phyloP scores from a whole-genome alignment of 2,888 invertebrate genomes.

The Rhogogaster chlorosoma region DNA sequence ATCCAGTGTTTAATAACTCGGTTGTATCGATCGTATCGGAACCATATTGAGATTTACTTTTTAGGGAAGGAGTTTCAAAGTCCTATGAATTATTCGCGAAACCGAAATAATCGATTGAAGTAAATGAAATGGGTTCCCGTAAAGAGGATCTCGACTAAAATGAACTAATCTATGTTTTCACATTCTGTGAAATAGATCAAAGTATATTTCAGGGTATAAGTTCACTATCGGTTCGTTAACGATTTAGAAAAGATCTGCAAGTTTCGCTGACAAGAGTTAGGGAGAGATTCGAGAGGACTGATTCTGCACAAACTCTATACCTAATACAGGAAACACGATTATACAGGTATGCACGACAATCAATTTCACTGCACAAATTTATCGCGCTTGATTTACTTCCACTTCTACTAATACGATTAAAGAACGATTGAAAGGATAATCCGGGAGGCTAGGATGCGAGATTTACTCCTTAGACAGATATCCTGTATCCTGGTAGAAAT shows the following conservation, averaged over 20 bases:
- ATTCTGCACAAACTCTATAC: not conserved
- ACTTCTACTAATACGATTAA: not conserved
- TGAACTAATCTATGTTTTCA: too few species aligned
- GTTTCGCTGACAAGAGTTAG: not conserved
- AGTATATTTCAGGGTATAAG: not conserved
- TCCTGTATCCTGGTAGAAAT: not conserved
- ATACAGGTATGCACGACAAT: not conserved
- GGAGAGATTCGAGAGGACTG: not conserved
- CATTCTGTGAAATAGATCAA: too few species aligned
- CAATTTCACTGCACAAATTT: not conserved
- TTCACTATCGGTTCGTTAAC: not conserved
- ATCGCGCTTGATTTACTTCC: not conserved
- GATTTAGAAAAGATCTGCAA: not conserved
- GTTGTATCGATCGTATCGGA: too few species aligned
- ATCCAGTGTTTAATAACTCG: too few species aligned
- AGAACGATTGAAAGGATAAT: not conserved
- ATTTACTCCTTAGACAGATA: not conserved
- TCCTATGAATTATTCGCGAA: too few species aligned
- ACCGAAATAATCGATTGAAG: too few species aligned
- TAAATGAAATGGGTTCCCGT: too few species aligned
- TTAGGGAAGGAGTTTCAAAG: too few species aligned
- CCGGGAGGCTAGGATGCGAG: not conserved
- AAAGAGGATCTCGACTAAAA: too few species aligned
- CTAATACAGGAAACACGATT: constrained; percentile 1
- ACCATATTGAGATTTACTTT: too few species aligned